These are phyloP conservation scores for Oryzias woworae DNA, from an alignment of 2,113 vertebrate species.

Conservation along the genomic window DNA sequence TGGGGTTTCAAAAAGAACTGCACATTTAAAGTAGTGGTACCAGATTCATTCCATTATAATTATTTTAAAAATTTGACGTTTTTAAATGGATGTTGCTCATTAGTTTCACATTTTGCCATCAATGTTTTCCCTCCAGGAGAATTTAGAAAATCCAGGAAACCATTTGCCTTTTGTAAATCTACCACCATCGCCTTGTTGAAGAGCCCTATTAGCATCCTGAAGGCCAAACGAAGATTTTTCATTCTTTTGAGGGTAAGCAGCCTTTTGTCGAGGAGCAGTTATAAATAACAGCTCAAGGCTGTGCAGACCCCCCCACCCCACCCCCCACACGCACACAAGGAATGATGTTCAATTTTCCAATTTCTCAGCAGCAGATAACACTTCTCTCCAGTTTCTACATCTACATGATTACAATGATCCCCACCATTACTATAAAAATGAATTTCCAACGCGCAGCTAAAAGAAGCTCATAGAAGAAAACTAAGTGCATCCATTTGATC, in stretches of 20 bases:
- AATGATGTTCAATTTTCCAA: constrained; percentile 8
- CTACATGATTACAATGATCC: too few relatives aligned
- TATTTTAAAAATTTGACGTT: too few relatives aligned
- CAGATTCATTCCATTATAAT: too few relatives aligned
- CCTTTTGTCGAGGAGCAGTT: background rate
- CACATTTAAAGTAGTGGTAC: too few relatives aligned
- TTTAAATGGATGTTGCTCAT: too few relatives aligned
- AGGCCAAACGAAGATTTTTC: background rate
- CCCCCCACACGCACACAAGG: constrained; percentile 5
- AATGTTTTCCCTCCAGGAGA: background rate
- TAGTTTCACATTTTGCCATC: background rate
- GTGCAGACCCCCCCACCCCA: background rate
- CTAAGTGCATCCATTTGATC: too few relatives aligned
- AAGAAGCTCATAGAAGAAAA: too few relatives aligned
- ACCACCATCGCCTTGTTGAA: background rate
- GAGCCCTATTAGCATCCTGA: background rate
- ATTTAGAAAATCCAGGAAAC: background rate
- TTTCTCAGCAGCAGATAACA: background rate
- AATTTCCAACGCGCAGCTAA: too few relatives aligned
- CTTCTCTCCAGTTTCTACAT: too few relatives aligned
- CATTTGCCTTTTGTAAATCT: background rate
- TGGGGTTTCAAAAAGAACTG: too few relatives aligned
- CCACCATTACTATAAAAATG: too few relatives aligned
- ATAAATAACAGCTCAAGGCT: constrained; percentile 4
- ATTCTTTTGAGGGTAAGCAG: constrained; percentile 1